Percentiles rank a stretch among this genome's conserved stretches.
phyloP scores from a whole-genome alignment of 2,113 vertebrate species.

The Petrocephalus microphthalmus region DNA sequence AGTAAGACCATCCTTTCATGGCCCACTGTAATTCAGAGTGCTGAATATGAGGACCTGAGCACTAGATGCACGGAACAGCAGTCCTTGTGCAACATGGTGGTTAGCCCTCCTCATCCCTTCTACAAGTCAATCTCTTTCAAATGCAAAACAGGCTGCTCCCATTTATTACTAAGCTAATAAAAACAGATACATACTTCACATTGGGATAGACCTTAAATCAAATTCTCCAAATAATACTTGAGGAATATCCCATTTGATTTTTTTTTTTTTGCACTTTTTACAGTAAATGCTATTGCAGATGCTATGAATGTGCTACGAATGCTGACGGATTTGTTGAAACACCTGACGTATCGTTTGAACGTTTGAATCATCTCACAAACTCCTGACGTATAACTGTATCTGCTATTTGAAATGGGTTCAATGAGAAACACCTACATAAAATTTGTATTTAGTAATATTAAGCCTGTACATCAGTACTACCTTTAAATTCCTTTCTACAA shows the following conservation, averaged over 20 bases:
- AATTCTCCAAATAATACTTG: constrained; percentile 47
- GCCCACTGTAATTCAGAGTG: not conserved
- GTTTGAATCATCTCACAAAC: constrained; percentile 44
- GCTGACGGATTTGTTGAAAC: constrained; percentile 51
- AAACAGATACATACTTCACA: constrained; percentile 51
- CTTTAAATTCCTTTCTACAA: constrained; percentile 39
- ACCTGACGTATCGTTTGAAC: constrained; percentile 37
- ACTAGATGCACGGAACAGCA: not conserved
- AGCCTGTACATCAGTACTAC: constrained; percentile 47
- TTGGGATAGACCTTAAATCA: constrained; percentile 45
- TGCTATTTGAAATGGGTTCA: constrained; percentile 51
- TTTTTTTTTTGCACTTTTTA: constrained; percentile 35
- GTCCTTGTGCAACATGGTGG: not conserved
- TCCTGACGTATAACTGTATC: constrained; percentile 44
- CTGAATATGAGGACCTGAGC: not conserved
- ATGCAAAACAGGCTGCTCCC: constrained; percentile 55
- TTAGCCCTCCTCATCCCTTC: not conserved
- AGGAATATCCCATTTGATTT: constrained; percentile 40
- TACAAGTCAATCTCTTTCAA: constrained; percentile 36
- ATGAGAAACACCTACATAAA: constrained; percentile 50
- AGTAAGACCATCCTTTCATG: not conserved
- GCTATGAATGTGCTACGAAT: constrained; percentile 45
- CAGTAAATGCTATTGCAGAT: constrained; percentile 23
- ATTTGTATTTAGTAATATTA: constrained; percentile 53
- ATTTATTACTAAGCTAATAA: constrained; percentile 59